Conservation (phyloP, 2,113 vertebrate species). For the Acanthochromis polyacanthus region DNA sequence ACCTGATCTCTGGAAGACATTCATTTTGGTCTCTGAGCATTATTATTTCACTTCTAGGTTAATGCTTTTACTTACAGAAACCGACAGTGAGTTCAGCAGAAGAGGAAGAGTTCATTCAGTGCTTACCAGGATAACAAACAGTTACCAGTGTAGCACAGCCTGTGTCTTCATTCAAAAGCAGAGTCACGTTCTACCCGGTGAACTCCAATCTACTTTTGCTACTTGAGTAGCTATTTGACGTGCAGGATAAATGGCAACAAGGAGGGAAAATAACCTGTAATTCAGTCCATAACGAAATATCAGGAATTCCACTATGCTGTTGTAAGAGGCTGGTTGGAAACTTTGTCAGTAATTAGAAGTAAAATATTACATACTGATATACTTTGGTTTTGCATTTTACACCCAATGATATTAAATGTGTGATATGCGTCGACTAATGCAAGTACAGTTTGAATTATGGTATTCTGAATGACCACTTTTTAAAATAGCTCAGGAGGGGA, state of each 20-base stretch:
- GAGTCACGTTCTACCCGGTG: not conserved
- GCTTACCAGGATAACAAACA: not conserved
- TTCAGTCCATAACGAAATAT: too few species aligned
- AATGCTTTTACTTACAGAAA: not conserved
- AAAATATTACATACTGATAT: too few species aligned
- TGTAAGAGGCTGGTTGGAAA: too few species aligned
- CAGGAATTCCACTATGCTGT: too few species aligned
- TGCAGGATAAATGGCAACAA: not conserved
- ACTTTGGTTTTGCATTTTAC: too few species aligned
- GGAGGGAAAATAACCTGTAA: not conserved
- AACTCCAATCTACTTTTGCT: not conserved
- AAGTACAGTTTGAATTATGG: too few species aligned
- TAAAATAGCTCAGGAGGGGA: too few species aligned
- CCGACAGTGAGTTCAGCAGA: not conserved
- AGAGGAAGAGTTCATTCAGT: not conserved
- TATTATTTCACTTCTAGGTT: not conserved
- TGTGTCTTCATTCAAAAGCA: not conserved
- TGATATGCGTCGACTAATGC: too few species aligned
- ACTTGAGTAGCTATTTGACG: not conserved
- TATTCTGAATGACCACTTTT: too few species aligned
- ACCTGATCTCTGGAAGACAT: conserved; percentile 77
- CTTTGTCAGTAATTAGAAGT: too few species aligned
- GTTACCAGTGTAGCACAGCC: not conserved
- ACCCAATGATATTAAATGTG: too few species aligned
- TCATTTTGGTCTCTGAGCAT: not conserved